Conservation (phyloP, 2,797 vertebrate genomes). For the Coregonus sp. region DNA sequence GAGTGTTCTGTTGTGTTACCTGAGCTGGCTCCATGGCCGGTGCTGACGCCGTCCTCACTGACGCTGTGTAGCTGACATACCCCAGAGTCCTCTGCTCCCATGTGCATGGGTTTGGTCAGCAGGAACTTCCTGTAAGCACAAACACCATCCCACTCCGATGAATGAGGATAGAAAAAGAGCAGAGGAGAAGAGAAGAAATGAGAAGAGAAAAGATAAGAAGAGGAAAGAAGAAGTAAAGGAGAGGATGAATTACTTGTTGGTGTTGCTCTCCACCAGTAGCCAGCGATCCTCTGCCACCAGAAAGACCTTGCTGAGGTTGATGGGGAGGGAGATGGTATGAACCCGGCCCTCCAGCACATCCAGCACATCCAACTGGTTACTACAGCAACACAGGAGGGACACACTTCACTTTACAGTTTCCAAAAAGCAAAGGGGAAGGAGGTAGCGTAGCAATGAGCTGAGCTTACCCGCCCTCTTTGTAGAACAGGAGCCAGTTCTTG, state of each 20-base stretch:
- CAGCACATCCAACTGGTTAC: constrained; percentile 86
- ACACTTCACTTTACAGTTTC: neutral
- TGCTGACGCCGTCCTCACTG: constrained; percentile 81
- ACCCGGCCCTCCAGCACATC: constrained; percentile 89
- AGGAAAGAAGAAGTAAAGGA: neutral
- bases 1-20: constrained; percentile 69
- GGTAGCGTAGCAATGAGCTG: neutral
- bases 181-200: neutral
- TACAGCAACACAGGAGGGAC: constrained; percentile 58
- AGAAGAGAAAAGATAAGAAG: neutral
- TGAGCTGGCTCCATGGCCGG: constrained; percentile 81
- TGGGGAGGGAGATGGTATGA: constrained; percentile 89
- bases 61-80: constrained; percentile 88
- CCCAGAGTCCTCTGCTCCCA: constrained; percentile 78
- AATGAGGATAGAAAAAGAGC: neutral
- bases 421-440: neutral
- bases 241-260: constrained; percentile 77
- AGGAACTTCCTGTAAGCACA: constrained; percentile 86
- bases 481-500: constrained; percentile 97
- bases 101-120: constrained; percentile 86
- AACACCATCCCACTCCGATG: constrained; percentile 13
- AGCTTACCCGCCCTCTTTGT: constrained; percentile 87
- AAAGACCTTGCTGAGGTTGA: constrained; percentile 85
- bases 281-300: constrained; percentile 93
- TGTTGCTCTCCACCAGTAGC: constrained; percentile 88